Conservation (phyloP, 1,140 invertebrate genomes). For the Heliconius himera region DNA sequence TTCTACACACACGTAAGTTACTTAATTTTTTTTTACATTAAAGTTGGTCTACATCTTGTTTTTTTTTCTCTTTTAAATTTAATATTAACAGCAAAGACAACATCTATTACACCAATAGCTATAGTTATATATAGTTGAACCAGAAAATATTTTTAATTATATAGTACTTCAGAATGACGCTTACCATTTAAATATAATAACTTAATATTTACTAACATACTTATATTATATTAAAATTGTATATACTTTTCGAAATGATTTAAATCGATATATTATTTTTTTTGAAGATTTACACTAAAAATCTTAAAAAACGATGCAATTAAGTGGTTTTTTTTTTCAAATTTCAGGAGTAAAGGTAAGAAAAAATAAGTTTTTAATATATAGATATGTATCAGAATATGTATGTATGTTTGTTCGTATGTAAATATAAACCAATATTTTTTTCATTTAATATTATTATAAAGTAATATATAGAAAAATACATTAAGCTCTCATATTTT, state of each 20-base stretch:
- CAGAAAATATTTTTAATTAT: conserved; percentile 37
- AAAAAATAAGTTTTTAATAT: conserved; percentile 5
- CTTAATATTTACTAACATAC: conserved; percentile 14
- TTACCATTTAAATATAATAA: conserved; percentile 35
- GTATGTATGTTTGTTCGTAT: background rate
- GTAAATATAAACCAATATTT: conserved; percentile 7
- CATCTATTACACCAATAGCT: conserved; percentile 53
- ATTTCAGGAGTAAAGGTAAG: conserved; percentile 10
- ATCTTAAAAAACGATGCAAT: conserved; percentile 9
- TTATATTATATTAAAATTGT: conserved; percentile 26
- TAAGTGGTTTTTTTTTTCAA: conserved; percentile 1
- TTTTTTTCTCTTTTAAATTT: conserved; percentile 14
- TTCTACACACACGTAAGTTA: conserved; percentile 21
- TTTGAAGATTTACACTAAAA: conserved; percentile 22
- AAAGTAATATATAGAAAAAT: conserved; percentile 33
- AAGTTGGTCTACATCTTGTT: conserved; percentile 43
- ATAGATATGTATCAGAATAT: conserved; percentile 20
- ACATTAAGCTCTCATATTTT: conserved; percentile 31
- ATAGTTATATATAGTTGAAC: conserved; percentile 25
- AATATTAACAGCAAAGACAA: conserved; percentile 58
- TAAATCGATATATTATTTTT: conserved; percentile 29
- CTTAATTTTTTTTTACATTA: conserved; percentile 24
- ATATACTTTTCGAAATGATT: conserved; percentile 21
- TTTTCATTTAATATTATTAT: conserved; percentile 10
- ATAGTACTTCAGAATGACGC: conserved; percentile 7